These are phyloP conservation scores for Sphaerodactylus townsendi DNA, from an alignment of 2,113 vertebrate species.

Conservation along the genomic window DNA sequence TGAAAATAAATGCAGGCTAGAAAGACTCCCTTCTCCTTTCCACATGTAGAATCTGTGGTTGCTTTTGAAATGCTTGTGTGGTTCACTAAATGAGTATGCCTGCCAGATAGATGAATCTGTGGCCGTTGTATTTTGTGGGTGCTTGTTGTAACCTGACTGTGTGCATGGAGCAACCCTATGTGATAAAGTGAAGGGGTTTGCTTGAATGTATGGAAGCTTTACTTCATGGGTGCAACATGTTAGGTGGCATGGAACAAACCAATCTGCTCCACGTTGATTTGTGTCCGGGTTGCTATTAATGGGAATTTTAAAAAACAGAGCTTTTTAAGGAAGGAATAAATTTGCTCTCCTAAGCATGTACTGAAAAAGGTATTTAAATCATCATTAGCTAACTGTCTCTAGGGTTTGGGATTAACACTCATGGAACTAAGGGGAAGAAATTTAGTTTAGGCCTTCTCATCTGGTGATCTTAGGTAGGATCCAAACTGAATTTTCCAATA, in stretches of 20 bases:
- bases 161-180: too few relatives aligned
- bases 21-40: neutral
- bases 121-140: neutral
- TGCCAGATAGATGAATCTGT: conserved; percentile 28
- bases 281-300: conserved; percentile 30
- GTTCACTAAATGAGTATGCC: neutral
- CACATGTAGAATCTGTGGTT: neutral
- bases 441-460: neutral
- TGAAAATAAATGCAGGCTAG: too few relatives aligned
- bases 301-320: conserved; percentile 33
- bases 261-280: conserved; percentile 19
- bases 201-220: rapidly evolving
- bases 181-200: conserved; percentile 13
- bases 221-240: neutral
- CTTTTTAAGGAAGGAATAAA: conserved; percentile 30
- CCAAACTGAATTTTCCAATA: too few relatives aligned
- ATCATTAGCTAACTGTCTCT: neutral
- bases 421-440: neutral
- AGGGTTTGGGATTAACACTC: neutral
- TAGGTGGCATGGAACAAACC: conserved; percentile 28
- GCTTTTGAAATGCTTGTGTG: neutral
- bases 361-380: rapidly evolving
- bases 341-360: conserved; percentile 16
- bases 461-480: neutral
- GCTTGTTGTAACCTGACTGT: neutral